Base-by-base conservation (phyloP, 2,113 vertebrate genomes). In the Benitochromis conjunctus region DNA sequence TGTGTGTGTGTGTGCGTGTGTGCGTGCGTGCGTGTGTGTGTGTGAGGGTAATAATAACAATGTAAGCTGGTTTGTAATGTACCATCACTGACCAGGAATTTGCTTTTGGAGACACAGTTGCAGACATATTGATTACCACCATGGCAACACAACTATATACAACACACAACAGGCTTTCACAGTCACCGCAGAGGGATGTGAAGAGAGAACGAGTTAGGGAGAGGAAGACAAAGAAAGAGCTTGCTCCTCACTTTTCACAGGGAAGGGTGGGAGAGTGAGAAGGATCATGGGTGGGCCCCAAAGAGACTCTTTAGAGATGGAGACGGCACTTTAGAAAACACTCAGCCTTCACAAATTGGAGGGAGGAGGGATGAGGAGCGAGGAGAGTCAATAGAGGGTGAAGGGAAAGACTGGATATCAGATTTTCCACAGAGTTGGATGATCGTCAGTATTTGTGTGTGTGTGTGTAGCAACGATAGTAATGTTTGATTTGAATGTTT, bases 261-360 rank as follows among this genome's bases (percentile, higher is more conserved):
- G 79, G 62, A 88, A 92, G 81, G 82, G 60, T 31, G 82, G 80
- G 74, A 84, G 91, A 77, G 82, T 78, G 56, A 85, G 84, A 79
- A 60, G 71, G 89, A 89, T 89, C 91, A 93, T 88, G 91, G 94
- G 90, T 92, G 91, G 93, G 93, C 90, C 87, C 87, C 81, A 83
- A 78, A 87, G 86, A 91, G 80, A 92, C 71, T 86, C 90, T 87
- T 92, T 79, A 76, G 82, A 87, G 89, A 90, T 87, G 90, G 87
- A 89, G 86, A 90, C 85, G 26, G 85, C 92, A 89, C 94, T 94
- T 90, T 87, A 91, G 91, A 92, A 89, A 89, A 92, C 85, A 89
- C 86, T 91, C 77, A 80, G 53, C 38, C 89, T 88, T 90, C 84
- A 91, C 92, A 93, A 91, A 91, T 92, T 92, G 92, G 90, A 82